These are phyloP conservation scores for Thermophis baileyi DNA, from an alignment of 2,113 vertebrate species.

Conservation along the genomic window DNA sequence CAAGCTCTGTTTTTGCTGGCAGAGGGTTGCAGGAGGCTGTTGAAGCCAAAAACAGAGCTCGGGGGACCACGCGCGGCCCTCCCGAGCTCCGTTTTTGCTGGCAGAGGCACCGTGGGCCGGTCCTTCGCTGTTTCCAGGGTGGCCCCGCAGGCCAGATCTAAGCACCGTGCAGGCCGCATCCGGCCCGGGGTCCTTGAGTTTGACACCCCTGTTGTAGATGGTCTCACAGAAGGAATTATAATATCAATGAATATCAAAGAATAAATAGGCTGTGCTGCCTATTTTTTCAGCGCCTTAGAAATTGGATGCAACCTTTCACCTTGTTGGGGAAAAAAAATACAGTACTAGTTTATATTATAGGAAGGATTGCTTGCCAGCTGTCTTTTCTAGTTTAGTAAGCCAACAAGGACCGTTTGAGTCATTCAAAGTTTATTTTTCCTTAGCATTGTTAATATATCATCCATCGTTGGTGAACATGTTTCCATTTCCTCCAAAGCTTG, in stretches of 20 bases:
- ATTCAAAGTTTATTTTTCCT: constrained; percentile 51
- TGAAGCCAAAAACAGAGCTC: too few relatives aligned
- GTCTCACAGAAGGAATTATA: not conserved
- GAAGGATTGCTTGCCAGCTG: not conserved
- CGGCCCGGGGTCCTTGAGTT: too few relatives aligned
- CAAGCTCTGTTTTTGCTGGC: too few relatives aligned
- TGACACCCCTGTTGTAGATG: not conserved
- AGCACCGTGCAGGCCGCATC: too few relatives aligned
- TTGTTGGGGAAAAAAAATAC: constrained; percentile 46
- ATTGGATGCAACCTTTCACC: constrained; percentile 41
- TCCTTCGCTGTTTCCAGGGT: too few relatives aligned
- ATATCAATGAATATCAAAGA: not conserved
- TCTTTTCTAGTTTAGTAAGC: constrained; percentile 14
- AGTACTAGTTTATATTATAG: constrained; percentile 48
- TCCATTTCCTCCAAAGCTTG: constrained; percentile 29
- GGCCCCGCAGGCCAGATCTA: too few relatives aligned
- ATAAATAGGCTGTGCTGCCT: not conserved
- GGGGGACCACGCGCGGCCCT: too few relatives aligned
- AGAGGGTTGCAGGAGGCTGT: too few relatives aligned
- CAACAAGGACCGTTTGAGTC: constrained; percentile 41
- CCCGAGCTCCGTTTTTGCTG: too few relatives aligned
- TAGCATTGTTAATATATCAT: constrained; percentile 37
- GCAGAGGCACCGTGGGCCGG: too few relatives aligned
- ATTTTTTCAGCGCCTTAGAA: fast-evolving
- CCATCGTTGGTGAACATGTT: constrained; percentile 32